Evolutionary conservation across 2,797 vertebrate genomes (phyloP), one percentile per base, ranked within the genome.

Genomic region (Myotis daubentonii): DNA sequence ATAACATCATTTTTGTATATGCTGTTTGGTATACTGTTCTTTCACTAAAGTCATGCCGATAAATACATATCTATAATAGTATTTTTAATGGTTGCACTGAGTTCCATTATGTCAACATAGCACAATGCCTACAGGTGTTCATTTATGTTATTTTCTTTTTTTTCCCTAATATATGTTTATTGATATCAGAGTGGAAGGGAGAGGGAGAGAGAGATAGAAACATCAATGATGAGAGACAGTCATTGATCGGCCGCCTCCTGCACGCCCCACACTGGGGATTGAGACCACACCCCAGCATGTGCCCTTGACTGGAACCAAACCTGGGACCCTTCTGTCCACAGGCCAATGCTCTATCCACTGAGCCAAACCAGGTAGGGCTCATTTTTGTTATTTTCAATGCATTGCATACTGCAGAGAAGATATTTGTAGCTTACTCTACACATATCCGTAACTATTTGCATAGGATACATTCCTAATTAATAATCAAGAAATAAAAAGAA

Each of bases 1-100:
- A 44, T 44, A 44, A 44, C 2, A 10, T 11, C 41, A 44, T 44
- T 44, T 44, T 44, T 44, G 41, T 44, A 44, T 44, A 2, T 44
- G 41, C 41, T 44, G 41, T 2, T 44, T 44, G 41, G 41, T 44
- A 47, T 65, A 28, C 23, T 75, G 2, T 78, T 33, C 62, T 82
- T 92, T 74, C 28, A 65, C 44, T 89, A 72, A 74, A 62, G 82
- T 92, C 38, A 82, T 79, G 70, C 20, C 70, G 82, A 92, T 89
- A 89, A 87, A 78, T 66, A 71, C 4, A 94, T 6, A 30, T 93
- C 33, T 66, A 15, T 76, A 71, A 70, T 71, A 71, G 57, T 60
- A 90, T 79, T 82, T 89, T 70, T 86, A 93, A 70, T 66, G 72
- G 25, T 7, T 53, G 22, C n/a, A 53, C 23, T 85, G 22, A 78